Evolutionary conservation across 2,113 vertebrate genomes (phyloP), one percentile per base, ranked within the genome.

Genomic region (Podarcis raffonei): DNA sequence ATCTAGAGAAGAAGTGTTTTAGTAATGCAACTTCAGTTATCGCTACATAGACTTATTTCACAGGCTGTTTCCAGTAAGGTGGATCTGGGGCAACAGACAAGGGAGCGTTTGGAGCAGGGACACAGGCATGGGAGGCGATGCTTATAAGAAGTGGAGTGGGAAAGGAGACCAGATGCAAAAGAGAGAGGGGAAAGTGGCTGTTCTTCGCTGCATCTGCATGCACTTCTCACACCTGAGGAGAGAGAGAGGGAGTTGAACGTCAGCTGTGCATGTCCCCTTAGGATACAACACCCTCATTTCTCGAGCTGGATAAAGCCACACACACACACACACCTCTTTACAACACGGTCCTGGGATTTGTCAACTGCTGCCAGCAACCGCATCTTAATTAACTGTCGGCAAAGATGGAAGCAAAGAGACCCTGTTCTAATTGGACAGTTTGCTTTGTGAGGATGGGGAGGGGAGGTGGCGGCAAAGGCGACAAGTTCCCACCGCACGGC

Each of bases 341-440:
- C 95, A 97, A 95, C 95, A 94, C 95, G 95, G 96, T 97, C 97
- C 96, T 97, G 96, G 96, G 96, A 96, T 97, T 96, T 97, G 96
- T 97, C 96, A 97, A 94, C 91, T 91, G 95, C 96, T 97, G 97
- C 96, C 95, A 96, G 95, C 96, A 95, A 95, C 94, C 96, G 96
- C 96, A 92, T 96, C 95, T 97, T 97, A 97, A 97, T 97, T 97
- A 97, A 97, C 96, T 95, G 95, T 96, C 94, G 93, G 96, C 95
- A 95, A 96, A 97, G 97, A 97, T 97, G 97, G 96, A 96, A 97
- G 97, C 95, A 90, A 82, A 95, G 96, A 96, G 95, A 93, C 95
- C 95, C 87, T 83, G 95, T 96, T 97, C 96, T 97, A 97, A 97
- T 97, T 97, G 97, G 97, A 96, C 96, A 96, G 95, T 97, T 97